Evolutionary conservation across 1,140 invertebrate species (phyloP), one percentile per base, ranked within the genome.

Genomic region (Zaprionus camerounensis): DNA sequence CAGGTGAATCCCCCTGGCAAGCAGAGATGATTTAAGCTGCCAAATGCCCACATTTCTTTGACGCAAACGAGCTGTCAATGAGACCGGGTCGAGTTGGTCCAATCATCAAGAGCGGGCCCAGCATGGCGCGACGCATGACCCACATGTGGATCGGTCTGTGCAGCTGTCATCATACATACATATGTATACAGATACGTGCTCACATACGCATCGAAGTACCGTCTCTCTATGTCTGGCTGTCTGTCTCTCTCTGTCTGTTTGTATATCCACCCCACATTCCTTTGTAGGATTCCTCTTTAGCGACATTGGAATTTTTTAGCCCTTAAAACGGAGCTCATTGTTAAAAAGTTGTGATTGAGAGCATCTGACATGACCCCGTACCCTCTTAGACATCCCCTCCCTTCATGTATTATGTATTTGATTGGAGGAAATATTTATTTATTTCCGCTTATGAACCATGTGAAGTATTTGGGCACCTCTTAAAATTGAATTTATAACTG

Each of bases 61-160:
- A 46, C 56, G 36, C 28, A n/a, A 38, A 17, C 53, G 34, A 38
- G 38, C 20, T 49, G 57, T 44, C 63, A 62, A 51, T 51, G 57
- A 49, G 55, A 38, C 26, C 34, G 31, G 46, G 11, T 49, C 41
- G 44, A 36, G 56, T 11, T 57, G 46, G 26, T 68, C 56, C 71
- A 61, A 51, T 24, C 53, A 71, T 41, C 28, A 9, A 24, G 20
- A 59, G 28, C 15, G 9, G 31, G 36, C 44, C 22, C 24, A 20
- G 44, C 26, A 41, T 41, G 38, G 13, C 3, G 38, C 38, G 31
- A 12, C 7, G 51, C 65, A 20, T 38, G 24, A 15, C 20, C 15
- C 38, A 22, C 46, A 86, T 80, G 80, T 86, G 80, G 84, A 84
- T 88, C 74, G 83, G 78, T 78, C 83, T 83, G 77, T 80, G 84